Conservation (phyloP, 2,797 vertebrate genomes). For the Pantherophis alleghaniensis region DNA sequence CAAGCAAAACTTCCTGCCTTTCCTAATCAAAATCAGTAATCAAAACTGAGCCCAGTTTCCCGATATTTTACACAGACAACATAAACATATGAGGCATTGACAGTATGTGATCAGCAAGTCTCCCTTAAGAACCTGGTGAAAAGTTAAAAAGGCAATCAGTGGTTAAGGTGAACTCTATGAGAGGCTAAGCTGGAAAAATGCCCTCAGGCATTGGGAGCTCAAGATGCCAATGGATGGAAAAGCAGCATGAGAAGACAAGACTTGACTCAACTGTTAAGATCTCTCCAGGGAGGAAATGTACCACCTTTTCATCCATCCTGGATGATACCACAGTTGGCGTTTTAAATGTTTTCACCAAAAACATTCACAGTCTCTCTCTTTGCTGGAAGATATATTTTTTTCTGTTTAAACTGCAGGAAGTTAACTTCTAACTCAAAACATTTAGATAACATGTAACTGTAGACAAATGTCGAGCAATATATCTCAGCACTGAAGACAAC, state of each 20-base stretch:
- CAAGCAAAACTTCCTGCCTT: background rate
- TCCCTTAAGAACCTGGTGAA: conserved; percentile 53
- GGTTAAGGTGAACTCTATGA: conserved; percentile 51
- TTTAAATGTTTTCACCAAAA: conserved; percentile 31
- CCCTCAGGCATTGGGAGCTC: conserved; percentile 25
- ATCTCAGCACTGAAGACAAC: background rate
- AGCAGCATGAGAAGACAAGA: conserved; percentile 11
- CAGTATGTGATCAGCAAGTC: conserved; percentile 40
- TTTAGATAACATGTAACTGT: conserved; percentile 35
- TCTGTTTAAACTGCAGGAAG: conserved; percentile 51
- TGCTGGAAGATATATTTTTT: conserved; percentile 25
- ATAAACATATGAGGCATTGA: conserved; percentile 8
- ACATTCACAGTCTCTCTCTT: conserved; percentile 27
- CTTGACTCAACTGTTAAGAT: conserved; percentile 12
- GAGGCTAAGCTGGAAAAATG: conserved; percentile 32
- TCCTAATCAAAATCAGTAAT: background rate
- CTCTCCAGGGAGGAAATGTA: conserved; percentile 49
- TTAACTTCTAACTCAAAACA: conserved; percentile 49
- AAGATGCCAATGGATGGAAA: background rate
- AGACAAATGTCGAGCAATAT: background rate
- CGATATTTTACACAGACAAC: background rate
- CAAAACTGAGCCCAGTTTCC: background rate
- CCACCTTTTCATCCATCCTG: conserved; percentile 29
- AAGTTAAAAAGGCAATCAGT: conserved; percentile 61
- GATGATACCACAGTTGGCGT: conserved; percentile 12